These are phyloP conservation scores for Orthosia gothica DNA, from an alignment of 2,888 invertebrate genomes.

Conservation along the genomic window DNA sequence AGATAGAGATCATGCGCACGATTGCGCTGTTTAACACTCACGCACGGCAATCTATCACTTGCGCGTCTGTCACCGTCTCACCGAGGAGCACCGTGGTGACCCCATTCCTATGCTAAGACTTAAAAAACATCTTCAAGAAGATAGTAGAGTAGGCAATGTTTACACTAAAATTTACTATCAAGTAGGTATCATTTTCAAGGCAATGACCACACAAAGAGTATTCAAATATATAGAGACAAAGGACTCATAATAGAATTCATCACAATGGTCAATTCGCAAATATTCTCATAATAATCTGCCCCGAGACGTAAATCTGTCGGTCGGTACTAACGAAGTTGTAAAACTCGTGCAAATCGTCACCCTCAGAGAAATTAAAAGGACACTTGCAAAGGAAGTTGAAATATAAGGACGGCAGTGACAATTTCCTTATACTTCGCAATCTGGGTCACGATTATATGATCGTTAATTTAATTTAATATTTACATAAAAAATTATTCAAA, in stretches of 20 bases:
- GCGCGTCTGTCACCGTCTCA: slow-evolving; percentile 43
- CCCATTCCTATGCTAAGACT: slow-evolving; percentile 51
- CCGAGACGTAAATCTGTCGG: slow-evolving; percentile 76
- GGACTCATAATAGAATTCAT: slow-evolving; percentile 35
- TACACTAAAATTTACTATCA: slow-evolving; percentile 26
- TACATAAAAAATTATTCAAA: slow-evolving; percentile 56
- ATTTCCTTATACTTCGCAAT: slow-evolving; percentile 69
- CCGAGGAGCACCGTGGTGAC: slow-evolving; percentile 54
- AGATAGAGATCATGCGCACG: slow-evolving; percentile 43
- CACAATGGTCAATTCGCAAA: slow-evolving; percentile 58
- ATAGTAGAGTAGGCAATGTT: slow-evolving; percentile 46
- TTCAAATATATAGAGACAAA: slow-evolving; percentile 46
- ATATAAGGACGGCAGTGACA: slow-evolving; percentile 69
- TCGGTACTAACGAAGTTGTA: slow-evolving; percentile 72
- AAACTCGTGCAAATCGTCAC: slow-evolving; percentile 68
- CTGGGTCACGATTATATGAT: slow-evolving; percentile 62
- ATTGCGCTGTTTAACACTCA: slow-evolving; percentile 38
- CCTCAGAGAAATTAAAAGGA: slow-evolving; percentile 68
- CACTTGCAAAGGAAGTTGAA: slow-evolving; percentile 69
- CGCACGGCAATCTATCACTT: slow-evolving; percentile 60
- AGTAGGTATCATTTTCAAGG: slow-evolving; percentile 11
- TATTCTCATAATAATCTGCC: slow-evolving; percentile 37
- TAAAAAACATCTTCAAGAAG: slow-evolving; percentile 37
- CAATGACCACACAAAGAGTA: slow-evolving; percentile 17
- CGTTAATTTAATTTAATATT: slow-evolving; percentile 51